A percentile compares a stretch with the other conserved stretches of the same genome.
phyloP scores from a whole-genome alignment of 2,888 invertebrate genomes.

The Crocallis elinguaria region DNA sequence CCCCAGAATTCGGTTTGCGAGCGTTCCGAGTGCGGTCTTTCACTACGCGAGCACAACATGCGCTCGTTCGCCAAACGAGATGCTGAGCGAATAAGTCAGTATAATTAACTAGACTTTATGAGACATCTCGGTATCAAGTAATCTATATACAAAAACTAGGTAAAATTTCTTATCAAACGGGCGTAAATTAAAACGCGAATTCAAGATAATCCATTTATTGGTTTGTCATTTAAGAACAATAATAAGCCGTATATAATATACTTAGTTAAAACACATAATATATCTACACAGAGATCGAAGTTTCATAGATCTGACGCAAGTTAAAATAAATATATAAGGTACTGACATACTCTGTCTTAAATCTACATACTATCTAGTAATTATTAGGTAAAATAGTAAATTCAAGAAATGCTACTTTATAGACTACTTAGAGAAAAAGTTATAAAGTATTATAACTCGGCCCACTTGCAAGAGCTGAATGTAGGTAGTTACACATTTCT shows the following conservation, averaged over 20 bases:
- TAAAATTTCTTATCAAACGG: no score
- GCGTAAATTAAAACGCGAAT: constrained; percentile 64
- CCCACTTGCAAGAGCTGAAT: constrained; percentile 45
- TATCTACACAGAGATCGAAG: constrained; percentile 70
- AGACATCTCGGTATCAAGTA: no score
- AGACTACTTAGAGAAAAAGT: constrained; percentile 20
- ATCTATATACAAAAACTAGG: no score
- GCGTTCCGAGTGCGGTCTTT: no score
- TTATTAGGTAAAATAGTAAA: constrained; percentile 46
- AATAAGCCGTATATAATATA: constrained; percentile 76
- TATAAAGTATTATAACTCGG: neutral
- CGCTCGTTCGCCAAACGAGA: no score
- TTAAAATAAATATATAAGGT: constrained; percentile 55
- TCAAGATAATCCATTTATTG: constrained; percentile 79
- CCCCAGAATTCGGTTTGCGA: no score
- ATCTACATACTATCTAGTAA: constrained; percentile 46
- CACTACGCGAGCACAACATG: no score
- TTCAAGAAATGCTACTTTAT: constrained; percentile 34
- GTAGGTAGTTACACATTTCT: neutral
- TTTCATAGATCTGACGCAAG: constrained; percentile 76
- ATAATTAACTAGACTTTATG: no score
- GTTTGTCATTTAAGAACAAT: constrained; percentile 76
- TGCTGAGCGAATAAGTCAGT: no score
- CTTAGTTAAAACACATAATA: constrained; percentile 64
- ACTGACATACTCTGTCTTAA: constrained; percentile 49